phyloP scores from a whole-genome alignment of 2,113 vertebrate species.

The Phycodurus eques region DNA sequence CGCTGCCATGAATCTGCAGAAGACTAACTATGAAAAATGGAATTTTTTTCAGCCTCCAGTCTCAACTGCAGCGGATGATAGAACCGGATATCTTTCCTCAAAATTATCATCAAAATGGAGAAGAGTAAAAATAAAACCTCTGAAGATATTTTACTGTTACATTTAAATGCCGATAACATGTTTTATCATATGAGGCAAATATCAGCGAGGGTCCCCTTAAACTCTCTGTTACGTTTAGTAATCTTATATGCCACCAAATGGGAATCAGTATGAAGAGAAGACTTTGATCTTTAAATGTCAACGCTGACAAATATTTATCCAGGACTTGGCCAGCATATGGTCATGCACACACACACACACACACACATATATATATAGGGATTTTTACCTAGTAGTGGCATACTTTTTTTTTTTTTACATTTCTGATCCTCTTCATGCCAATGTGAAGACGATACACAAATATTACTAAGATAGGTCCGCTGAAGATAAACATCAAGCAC shows the following conservation, averaged over 20 bases:
- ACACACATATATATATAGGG: too few relatives aligned
- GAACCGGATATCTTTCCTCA: too few relatives aligned
- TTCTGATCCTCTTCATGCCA: neutral
- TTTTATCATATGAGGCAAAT: neutral
- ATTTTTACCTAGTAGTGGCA: neutral
- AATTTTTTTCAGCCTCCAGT: too few relatives aligned
- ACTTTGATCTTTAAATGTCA: slow-evolving; percentile 12
- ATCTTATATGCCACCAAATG: slow-evolving; percentile 1
- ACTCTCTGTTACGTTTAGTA: neutral
- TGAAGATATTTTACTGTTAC: neutral
- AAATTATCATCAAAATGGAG: neutral
- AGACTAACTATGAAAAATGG: too few relatives aligned
- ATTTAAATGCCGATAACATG: neutral
- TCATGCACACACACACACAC: neutral
- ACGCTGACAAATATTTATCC: slow-evolving; percentile 9
- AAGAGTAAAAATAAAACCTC: neutral
- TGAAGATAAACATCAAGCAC: neutral
- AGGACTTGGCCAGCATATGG: neutral
- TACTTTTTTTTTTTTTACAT: neutral
- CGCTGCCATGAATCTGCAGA: too few relatives aligned
- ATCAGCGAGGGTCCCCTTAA: neutral
- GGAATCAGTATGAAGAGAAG: neutral
- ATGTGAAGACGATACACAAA: neutral
- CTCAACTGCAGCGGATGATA: too few relatives aligned
- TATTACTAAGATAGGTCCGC: neutral